Conservation (phyloP, 2,888 invertebrate species). For the Mayetiola destructor region DNA sequence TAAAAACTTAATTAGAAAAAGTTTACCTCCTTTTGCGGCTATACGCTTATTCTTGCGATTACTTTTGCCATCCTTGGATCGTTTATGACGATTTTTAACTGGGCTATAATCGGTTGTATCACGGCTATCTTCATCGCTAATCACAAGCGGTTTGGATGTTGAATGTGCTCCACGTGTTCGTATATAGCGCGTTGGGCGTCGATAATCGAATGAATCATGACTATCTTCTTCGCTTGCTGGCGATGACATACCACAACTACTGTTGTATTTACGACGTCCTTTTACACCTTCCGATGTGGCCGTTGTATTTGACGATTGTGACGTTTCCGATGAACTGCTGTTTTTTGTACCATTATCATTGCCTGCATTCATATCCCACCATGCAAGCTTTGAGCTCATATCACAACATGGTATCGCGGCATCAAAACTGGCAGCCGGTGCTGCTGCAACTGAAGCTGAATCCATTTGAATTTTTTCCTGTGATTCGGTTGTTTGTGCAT, state of each 20-base stretch:
- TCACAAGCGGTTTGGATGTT: neutral
- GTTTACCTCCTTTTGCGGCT: neutral
- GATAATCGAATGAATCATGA: conserved; percentile 14
- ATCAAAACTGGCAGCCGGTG: conserved; percentile 12
- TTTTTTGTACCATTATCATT: neutral
- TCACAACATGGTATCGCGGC: conserved; percentile 6
- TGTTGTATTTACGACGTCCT: conserved; percentile 1
- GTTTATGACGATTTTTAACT: conserved; percentile 16
- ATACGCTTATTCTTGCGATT: conserved; percentile 17
- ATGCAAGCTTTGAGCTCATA: neutral
- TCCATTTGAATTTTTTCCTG: too few species aligned
- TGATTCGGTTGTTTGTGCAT: conserved; percentile 19
- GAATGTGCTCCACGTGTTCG: conserved; percentile 2
- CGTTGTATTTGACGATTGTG: neutral
- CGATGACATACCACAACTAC: conserved; percentile 14
- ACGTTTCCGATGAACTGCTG: neutral
- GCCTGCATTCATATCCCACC: conserved; percentile 6
- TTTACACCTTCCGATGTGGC: neutral
- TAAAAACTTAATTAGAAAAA: neutral
- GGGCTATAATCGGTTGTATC: conserved; percentile 20
- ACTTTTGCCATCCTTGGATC: neutral
- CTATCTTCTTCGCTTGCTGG: conserved; percentile 20
- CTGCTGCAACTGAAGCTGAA: conserved; percentile 19
- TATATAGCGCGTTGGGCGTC: conserved; percentile 11
- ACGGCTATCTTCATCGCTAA: conserved; percentile 20